Conservation (phyloP, 2,797 vertebrate genomes). For the Clarias pachynema region DNA sequence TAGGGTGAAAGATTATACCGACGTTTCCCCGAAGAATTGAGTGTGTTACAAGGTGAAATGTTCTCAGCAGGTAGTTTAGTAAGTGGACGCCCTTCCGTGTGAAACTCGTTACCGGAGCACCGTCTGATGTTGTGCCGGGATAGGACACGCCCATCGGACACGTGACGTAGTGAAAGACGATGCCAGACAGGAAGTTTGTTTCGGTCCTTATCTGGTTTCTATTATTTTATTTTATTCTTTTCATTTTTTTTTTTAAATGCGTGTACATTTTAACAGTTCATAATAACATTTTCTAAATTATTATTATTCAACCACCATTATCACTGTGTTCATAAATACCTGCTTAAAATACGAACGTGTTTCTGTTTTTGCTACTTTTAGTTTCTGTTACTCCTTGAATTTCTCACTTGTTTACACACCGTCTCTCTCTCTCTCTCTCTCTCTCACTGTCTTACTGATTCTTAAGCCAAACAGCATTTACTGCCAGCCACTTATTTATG, state of each 20-base stretch:
- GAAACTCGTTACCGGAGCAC: constrained; percentile 13
- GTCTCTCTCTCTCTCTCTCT: background rate
- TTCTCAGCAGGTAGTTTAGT: background rate
- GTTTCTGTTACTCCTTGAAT: background rate
- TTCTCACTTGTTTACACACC: background rate
- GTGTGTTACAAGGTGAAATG: background rate
- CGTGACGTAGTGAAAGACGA: constrained; percentile 22
- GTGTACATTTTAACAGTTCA: background rate
- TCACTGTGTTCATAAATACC: background rate
- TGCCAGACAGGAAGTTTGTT: too few species aligned
- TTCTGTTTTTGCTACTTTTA: background rate
- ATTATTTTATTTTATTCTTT: too few species aligned
- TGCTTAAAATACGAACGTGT: background rate
- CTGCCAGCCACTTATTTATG: background rate
- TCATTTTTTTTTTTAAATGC: too few species aligned
- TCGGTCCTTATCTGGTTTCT: background rate
- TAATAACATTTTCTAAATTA: background rate
- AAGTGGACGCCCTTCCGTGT: constrained; percentile 39
- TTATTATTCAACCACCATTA: background rate
- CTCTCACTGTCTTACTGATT: background rate
- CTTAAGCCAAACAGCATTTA: background rate
- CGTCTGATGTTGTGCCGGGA: background rate
- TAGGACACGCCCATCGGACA: background rate
- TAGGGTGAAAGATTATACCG: background rate
- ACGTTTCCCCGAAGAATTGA: too few species aligned